These are phyloP conservation scores for Mesembrinibis cayennensis DNA, from an alignment of 2,113 vertebrate species.

Conservation along the genomic window DNA sequence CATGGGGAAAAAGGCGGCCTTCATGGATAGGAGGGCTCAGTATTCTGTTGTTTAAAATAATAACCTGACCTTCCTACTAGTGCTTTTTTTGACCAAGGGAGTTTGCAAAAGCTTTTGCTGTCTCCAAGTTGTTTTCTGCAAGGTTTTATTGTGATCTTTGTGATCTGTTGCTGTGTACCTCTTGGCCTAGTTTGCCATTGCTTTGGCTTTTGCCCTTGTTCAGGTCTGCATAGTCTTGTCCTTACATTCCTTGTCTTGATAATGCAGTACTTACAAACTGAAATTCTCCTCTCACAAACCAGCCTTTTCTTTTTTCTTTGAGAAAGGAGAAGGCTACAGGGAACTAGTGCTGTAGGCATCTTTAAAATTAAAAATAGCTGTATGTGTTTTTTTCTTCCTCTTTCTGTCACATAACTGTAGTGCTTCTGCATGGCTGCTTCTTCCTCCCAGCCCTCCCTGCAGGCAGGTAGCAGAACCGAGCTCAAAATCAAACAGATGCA, in stretches of 20 bases:
- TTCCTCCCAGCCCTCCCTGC: background rate
- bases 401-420: background rate
- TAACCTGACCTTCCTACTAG: background rate
- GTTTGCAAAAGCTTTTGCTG: background rate
- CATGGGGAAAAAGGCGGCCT: background rate
- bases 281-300: background rate
- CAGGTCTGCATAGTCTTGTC: background rate
- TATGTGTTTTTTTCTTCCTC: background rate
- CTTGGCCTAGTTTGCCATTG: background rate
- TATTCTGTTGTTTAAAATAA: background rate
- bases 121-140: background rate
- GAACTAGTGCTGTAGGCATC: background rate
- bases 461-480: background rate
- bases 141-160: background rate
- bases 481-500: background rate
- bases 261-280: background rate
- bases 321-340: background rate
- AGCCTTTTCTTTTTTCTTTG: background rate
- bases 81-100: background rate
- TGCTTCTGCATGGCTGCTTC: background rate
- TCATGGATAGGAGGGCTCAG: background rate
- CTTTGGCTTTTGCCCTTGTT: background rate
- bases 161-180: background rate
- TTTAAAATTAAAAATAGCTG: background rate
- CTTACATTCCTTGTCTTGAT: background rate